Conservation (phyloP, 1,140 invertebrate genomes). For the Centruroides sculpturatus region DNA sequence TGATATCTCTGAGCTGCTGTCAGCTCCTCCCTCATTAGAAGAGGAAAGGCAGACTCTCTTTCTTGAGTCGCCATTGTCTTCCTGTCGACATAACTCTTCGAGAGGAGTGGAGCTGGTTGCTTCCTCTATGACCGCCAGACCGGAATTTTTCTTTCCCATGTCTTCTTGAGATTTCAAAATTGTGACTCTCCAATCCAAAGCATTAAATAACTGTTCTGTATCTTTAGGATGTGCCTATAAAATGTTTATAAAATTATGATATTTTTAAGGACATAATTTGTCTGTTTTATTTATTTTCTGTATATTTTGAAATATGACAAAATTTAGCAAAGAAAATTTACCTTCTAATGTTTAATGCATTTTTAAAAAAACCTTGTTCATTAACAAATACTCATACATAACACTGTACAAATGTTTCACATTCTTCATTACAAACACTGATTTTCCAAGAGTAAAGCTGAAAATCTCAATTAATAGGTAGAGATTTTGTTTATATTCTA, state of each 20-base stretch:
- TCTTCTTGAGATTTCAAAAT: constrained; percentile 18
- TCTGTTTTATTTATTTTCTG: too few relatives aligned
- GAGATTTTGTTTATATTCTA: too few relatives aligned
- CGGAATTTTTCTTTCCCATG: neutral
- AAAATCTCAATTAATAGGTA: too few relatives aligned
- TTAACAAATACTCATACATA: too few relatives aligned
- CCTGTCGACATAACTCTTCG: constrained; percentile 1
- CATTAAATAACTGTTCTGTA: constrained; percentile 52
- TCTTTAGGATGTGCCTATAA: constrained; percentile 58
- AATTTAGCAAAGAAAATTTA: too few relatives aligned
- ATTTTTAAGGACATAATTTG: too few relatives aligned
- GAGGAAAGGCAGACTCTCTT: neutral
- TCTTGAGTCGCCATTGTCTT: neutral
- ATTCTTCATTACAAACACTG: too few relatives aligned
- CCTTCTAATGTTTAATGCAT: too few relatives aligned
- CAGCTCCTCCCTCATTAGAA: neutral
- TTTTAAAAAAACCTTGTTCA: too few relatives aligned
- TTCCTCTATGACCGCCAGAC: constrained; percentile 4
- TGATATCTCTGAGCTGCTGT: constrained; percentile 10
- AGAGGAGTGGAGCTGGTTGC: constrained; percentile 5
- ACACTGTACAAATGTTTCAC: too few relatives aligned
- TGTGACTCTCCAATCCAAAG: constrained; percentile 47
- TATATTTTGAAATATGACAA: too few relatives aligned
- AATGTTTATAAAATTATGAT: neutral
- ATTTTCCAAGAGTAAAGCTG: too few relatives aligned